A percentile compares a stretch with the other conserved stretches of the same genome.
Evolutionary conservation across 2,888 invertebrate genomes (phyloP).

Genomic region (Mythimna lalbum): DNA sequence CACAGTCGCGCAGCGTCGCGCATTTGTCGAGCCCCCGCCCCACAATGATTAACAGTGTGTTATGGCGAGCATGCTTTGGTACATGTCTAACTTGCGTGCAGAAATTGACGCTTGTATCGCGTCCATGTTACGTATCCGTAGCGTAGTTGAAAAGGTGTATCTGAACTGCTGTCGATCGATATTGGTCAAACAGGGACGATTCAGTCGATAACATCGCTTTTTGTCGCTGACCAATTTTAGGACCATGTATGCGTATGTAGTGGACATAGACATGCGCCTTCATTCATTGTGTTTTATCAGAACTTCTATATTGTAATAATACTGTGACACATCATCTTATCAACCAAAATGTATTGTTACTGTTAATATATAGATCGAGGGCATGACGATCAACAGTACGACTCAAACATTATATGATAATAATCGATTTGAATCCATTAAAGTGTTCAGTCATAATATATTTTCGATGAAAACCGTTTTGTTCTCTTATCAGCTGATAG

Average conservation of each 20-base stretch:
- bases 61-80: constrained; percentile 86
- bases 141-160: constrained; percentile 29
- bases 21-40: constrained; percentile 68
- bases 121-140: constrained; percentile 18
- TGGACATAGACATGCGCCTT: constrained; percentile 48
- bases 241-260: constrained; percentile 25
- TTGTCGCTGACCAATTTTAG: not conserved
- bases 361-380: not conserved
- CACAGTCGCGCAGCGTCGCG: constrained; percentile 66
- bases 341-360: not conserved
- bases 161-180: constrained; percentile 31
- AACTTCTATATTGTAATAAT: constrained; percentile 6
- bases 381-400: not conserved
- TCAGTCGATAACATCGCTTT: not conserved
- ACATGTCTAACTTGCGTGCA: constrained; percentile 82
- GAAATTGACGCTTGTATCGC: constrained; percentile 56
- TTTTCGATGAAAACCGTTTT: not conserved
- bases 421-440: too few relatives aligned
- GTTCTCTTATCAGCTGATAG: not conserved
- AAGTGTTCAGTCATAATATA: too few relatives aligned
- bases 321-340: not conserved
- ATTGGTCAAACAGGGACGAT: not conserved
- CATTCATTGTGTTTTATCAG: constrained; percentile 72
- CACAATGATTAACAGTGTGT: constrained; percentile 82
- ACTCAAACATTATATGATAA: too few relatives aligned